Conservation (phyloP, 2,113 vertebrate genomes). For the Cyphomyrus plagiostoma region DNA sequence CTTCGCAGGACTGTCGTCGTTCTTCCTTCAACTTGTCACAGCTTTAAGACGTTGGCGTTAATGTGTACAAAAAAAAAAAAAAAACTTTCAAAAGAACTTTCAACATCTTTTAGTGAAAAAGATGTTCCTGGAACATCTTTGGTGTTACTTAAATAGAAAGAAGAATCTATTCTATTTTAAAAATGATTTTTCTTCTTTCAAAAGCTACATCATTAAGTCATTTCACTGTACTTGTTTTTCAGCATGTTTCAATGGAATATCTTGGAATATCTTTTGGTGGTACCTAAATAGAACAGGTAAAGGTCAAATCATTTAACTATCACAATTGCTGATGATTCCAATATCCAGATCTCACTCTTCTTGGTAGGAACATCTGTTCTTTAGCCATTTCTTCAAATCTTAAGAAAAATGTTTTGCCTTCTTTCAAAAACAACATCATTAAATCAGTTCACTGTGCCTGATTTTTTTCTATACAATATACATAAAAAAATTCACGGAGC, state of each 20-base stretch:
- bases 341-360: background rate
- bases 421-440: background rate
- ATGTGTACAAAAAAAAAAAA: background rate
- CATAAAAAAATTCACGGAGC: background rate
- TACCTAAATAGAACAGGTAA: background rate
- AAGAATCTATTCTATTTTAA: background rate
- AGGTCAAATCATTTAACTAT: background rate
- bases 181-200: background rate
- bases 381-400: background rate
- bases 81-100: background rate
- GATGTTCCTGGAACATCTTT: background rate
- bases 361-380: background rate
- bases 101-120: background rate
- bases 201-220: background rate
- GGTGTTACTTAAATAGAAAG: background rate
- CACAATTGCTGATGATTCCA: background rate
- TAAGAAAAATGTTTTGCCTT: background rate
- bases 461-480: background rate
- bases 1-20: background rate
- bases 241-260: background rate
- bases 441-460: background rate
- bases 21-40: background rate
- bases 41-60: background rate
- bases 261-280: background rate
- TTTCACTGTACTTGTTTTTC: background rate